Percentiles rank a stretch among this genome's conserved stretches.
Evolutionary conservation across 2,888 invertebrate species (phyloP).

Genomic region (Amphimallon solstitiale): DNA sequence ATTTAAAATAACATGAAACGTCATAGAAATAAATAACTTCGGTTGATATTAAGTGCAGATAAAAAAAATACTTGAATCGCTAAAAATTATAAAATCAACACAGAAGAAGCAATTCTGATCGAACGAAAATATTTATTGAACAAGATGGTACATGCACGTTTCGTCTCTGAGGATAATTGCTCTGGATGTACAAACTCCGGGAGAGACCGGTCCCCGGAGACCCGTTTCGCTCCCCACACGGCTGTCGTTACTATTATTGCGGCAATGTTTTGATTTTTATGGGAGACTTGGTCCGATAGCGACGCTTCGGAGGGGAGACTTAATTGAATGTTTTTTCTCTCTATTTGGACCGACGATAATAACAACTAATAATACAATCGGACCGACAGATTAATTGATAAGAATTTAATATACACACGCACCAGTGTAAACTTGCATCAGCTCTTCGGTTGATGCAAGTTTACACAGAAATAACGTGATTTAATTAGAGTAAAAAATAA

Average conservation of each 20-base stretch:
- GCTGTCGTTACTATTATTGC: slow-evolving; percentile 31
- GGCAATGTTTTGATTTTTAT: slow-evolving; percentile 43
- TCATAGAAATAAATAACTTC: no score
- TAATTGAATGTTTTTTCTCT: slow-evolving; percentile 43
- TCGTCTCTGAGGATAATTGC: slow-evolving; percentile 9
- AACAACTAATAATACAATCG: slow-evolving; percentile 30
- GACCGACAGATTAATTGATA: slow-evolving; percentile 26
- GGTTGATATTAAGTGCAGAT: no score
- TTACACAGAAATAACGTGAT: background rate
- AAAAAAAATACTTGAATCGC: no score
- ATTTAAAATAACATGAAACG: no score
- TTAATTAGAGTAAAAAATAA: background rate
- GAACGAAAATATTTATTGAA: no score
- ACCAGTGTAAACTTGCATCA: no score
- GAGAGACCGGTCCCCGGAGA: slow-evolving; percentile 16
- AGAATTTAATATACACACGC: slow-evolving; percentile 1
- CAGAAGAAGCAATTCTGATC: no score
- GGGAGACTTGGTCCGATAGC: slow-evolving; percentile 38
- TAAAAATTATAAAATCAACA: no score
- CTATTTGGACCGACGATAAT: background rate
- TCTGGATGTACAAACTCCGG: background rate
- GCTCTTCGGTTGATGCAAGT: background rate
- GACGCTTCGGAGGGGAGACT: slow-evolving; percentile 23
- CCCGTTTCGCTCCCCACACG: background rate
- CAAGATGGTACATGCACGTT: background rate